Evolutionary conservation across 2,113 vertebrate genomes (phyloP).

Genomic region (Oriolus oriolus): DNA sequence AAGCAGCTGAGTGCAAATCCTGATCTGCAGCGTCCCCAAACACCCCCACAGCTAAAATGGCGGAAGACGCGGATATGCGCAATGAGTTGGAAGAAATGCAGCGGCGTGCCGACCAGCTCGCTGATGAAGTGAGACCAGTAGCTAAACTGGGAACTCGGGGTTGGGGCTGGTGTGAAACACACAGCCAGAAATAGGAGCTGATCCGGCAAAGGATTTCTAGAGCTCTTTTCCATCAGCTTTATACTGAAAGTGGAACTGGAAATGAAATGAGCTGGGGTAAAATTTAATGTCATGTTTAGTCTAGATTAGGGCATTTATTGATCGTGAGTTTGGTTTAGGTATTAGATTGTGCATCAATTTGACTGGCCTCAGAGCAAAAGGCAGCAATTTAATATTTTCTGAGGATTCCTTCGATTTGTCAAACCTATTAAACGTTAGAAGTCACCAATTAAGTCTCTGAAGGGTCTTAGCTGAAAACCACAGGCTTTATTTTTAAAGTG

Average conservation of each 20-base stretch:
- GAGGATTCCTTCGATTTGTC: conserved; percentile 26
- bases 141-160: background rate
- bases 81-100: conserved; percentile 99
- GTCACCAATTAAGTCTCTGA: background rate
- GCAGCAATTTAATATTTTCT: conserved; percentile 49
- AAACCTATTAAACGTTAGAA: conserved; percentile 15
- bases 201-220: background rate
- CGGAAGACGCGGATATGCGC: conserved; percentile 97
- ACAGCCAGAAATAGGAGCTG: background rate
- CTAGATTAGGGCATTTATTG: conserved; percentile 12
- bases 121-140: conserved; percentile 84
- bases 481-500: background rate
- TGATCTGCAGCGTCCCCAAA: conserved; percentile 67
- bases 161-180: background rate
- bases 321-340: conserved; percentile 30
- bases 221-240: background rate
- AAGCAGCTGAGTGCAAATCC: conserved; percentile 47
- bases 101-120: conserved; percentile 94
- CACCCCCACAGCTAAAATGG: conserved; percentile 83
- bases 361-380: conserved; percentile 28
- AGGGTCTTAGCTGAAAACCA: background rate
- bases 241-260: background rate
- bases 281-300: background rate
- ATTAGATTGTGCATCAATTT: conserved; percentile 19
- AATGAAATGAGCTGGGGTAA: background rate